These are phyloP conservation scores for Nemoura dubitans DNA, from an alignment of 2,888 invertebrate species.

Conservation along the genomic window DNA sequence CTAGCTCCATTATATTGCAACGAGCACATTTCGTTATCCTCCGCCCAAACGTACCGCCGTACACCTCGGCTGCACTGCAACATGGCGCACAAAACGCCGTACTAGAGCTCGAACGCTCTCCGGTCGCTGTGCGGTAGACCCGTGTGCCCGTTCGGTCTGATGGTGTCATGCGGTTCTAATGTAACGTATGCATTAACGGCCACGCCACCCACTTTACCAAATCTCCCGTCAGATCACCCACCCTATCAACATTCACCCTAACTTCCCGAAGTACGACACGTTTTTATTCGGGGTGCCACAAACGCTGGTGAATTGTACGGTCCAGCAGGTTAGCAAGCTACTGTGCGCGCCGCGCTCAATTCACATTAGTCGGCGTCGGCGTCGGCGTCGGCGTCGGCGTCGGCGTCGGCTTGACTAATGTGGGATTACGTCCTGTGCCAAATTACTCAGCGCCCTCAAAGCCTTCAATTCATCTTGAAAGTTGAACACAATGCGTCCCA, in stretches of 20 bases:
- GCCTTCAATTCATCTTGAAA: not conserved
- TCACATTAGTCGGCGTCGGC: not conserved
- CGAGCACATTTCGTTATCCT: not conserved
- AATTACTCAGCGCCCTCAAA: not conserved
- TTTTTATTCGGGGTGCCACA: not conserved
- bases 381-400: not conserved
- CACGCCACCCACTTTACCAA: not conserved
- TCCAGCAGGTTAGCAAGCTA: not conserved
- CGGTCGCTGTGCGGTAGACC: no score
- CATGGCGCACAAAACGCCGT: no score
- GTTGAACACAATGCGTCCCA: not conserved
- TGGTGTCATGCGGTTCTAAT: not conserved
- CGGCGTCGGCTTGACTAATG: conserved; percentile 3
- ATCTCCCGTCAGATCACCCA: not conserved
- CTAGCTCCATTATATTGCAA: not conserved
- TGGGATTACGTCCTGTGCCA: not conserved
- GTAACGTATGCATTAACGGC: conserved; percentile 19
- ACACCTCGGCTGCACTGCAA: no score
- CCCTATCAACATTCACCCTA: conserved; percentile 17
- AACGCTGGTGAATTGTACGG: not conserved
- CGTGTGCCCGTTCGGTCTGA: not conserved
- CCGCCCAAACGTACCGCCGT: not conserved
- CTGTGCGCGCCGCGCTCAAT: not conserved
- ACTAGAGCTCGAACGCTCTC: no score
- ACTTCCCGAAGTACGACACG: conserved; percentile 20